Evolutionary conservation across 2,797 vertebrate species (phyloP), one percentile per base, ranked within the genome.

Genomic region (Leptoclinus maculatus): DNA sequence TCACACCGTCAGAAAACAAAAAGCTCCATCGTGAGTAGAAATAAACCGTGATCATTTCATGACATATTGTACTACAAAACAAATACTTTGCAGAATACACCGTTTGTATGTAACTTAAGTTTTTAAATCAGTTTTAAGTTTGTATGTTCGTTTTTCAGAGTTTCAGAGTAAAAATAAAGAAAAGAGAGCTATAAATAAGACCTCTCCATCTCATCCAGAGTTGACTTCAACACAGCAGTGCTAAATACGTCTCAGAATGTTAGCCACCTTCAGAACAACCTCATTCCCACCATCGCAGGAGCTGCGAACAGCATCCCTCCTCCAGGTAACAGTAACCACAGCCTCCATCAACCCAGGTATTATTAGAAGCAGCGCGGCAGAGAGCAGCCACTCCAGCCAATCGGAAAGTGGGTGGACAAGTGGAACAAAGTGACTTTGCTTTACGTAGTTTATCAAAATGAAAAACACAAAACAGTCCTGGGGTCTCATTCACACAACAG

Each of bases 261-360:
- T 65, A 72, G 74, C 43, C 68, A 53, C 10, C 49, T 53, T 53
- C 8, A 53, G 49, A 53, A 53, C 49, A 53, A 53, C 23, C 49
- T 53, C 49, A 53, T n/a, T 53, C 49, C 49, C 49, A 78, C 65
- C 75, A 74, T 80, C 49, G 76, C 66, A 79, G 84, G 64, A 71
- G 66, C 68, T 57, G 73, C 60, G 57, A 54, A 83, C 83, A 82
- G 78, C 66, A 71, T 83, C 43, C 67, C 76, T 83, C 80, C 87
- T 87, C 82, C 80, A 82, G 88, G 83, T 83, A 88, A 83, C 88
- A 57, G 93, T 94, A 91, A 95, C 93, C 93, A 94, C 94, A 92
- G 94, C 76, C 94, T 91, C 91, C 62, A 79, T 80, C 87, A 80
- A 58, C 53, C 32, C 67, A 84, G 86, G 85, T 93, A 93, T 94